Conservation (phyloP, 2,888 invertebrate species). For the Trilocha varians region DNA sequence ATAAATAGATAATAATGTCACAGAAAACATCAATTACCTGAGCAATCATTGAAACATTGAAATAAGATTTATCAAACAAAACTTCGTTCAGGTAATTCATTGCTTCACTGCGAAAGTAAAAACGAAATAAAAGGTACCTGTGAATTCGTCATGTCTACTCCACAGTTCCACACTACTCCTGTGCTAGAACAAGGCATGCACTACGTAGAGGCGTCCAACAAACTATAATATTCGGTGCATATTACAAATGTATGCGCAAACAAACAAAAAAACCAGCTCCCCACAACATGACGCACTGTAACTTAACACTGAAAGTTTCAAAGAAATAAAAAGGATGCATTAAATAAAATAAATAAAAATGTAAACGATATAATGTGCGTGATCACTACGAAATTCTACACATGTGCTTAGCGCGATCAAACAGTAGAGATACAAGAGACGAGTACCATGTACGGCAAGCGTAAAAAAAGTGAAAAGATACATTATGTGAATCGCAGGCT, state of each 20-base stretch:
- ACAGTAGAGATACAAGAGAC: slow-evolving; percentile 36
- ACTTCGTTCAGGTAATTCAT: no score
- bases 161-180: slow-evolving; percentile 43
- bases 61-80: no score
- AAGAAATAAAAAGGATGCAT: slow-evolving; percentile 56
- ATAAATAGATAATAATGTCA: no score
- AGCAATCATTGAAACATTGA: no score
- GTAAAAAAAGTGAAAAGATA: slow-evolving; percentile 69
- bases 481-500: slow-evolving; percentile 39
- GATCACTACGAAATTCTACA: slow-evolving; percentile 26
- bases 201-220: slow-evolving; percentile 60
- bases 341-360: slow-evolving; percentile 39
- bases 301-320: slow-evolving; percentile 63
- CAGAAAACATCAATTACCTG: no score
- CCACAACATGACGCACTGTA: slow-evolving; percentile 63
- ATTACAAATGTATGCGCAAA: slow-evolving; percentile 58
- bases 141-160: slow-evolving; percentile 74
- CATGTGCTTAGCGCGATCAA: slow-evolving; percentile 36
- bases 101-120: slow-evolving; percentile 42
- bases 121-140: slow-evolving; percentile 65
- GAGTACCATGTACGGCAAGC: slow-evolving; percentile 50
- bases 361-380: slow-evolving; percentile 20
- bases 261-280: slow-evolving; percentile 56
- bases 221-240: slow-evolving; percentile 61
- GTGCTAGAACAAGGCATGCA: slow-evolving; percentile 65